phyloP scores from a whole-genome alignment of 1,140 invertebrate species.

The Formica exsecta region DNA sequence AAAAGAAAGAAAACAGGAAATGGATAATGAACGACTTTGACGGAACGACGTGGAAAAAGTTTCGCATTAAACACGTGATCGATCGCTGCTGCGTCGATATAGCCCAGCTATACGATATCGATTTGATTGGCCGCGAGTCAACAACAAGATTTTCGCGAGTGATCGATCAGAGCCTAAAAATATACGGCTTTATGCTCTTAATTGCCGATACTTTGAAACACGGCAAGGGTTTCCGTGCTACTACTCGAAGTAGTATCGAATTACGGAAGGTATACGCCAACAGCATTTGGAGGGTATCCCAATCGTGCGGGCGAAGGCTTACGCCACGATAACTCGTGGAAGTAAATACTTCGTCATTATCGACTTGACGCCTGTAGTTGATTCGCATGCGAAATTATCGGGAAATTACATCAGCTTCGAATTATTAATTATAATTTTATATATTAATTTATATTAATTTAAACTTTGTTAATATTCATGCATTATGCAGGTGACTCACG shows the following conservation, averaged over 20 bases:
- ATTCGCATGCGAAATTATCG: background rate
- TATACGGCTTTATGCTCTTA: slow-evolving; percentile 57
- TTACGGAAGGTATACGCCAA: slow-evolving; percentile 69
- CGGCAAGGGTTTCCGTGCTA: slow-evolving; percentile 65
- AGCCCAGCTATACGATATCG: background rate
- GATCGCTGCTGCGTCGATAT: background rate
- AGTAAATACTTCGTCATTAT: background rate
- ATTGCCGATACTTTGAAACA: slow-evolving; percentile 56
- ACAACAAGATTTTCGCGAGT: slow-evolving; percentile 4
- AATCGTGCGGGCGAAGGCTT: slow-evolving; percentile 47
- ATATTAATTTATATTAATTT: background rate
- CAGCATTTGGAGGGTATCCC: slow-evolving; percentile 65
- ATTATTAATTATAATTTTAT: background rate
- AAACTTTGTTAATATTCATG: background rate
- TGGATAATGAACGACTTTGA: background rate
- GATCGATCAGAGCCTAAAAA: slow-evolving; percentile 55
- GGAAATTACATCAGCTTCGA: background rate
- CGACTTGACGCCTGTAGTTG: background rate
- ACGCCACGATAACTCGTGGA: slow-evolving; percentile 29
- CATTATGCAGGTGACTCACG: background rate
- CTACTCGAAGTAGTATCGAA: slow-evolving; percentile 55
- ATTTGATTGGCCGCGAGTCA: background rate
- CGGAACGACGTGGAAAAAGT: background rate
- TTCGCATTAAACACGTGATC: background rate
- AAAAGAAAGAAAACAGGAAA: background rate